Evolutionary conservation across 2,888 invertebrate species (phyloP).

Genomic region (Meliscaeva auricollis): DNA sequence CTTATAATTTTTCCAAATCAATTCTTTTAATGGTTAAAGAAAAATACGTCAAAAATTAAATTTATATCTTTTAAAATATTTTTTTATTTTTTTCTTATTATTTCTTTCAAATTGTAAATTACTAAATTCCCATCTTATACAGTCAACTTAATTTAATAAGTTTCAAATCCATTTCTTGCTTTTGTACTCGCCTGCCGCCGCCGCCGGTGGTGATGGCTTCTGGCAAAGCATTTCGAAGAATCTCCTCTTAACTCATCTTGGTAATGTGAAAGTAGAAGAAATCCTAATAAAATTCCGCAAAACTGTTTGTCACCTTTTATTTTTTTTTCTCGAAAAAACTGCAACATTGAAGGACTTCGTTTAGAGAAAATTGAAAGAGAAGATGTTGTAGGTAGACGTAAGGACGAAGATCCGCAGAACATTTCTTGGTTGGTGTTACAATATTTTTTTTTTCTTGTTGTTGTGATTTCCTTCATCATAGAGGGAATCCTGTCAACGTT

Average conservation of each 20-base stretch:
- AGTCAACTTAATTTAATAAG: constrained; percentile 29
- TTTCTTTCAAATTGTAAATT: not conserved
- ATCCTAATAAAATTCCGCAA: constrained; percentile 43
- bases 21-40: not conserved
- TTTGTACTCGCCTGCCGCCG: not conserved
- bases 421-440: constrained; percentile 13
- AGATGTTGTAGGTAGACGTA: not conserved
- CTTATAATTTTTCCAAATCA: too few relatives aligned
- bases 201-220: too few relatives aligned
- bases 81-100: too few relatives aligned
- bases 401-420: not conserved
- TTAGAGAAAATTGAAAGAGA: constrained; percentile 3
- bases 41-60: not conserved
- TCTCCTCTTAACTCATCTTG: not conserved
- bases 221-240: constrained; percentile 1
- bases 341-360: constrained; percentile 33
- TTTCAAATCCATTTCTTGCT: constrained; percentile 23
- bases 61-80: not conserved
- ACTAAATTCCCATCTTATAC: not conserved
- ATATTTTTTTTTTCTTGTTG: too few relatives aligned
- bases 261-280: not conserved
- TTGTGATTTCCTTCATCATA: constrained; percentile 31
- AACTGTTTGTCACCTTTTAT: constrained; percentile 56
- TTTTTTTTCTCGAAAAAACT: not conserved
- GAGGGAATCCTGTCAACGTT: constrained; percentile 50